These are phyloP conservation scores for Diphyllodes magnificus DNA, from an alignment of 2,113 vertebrate species.

Conservation along the genomic window DNA sequence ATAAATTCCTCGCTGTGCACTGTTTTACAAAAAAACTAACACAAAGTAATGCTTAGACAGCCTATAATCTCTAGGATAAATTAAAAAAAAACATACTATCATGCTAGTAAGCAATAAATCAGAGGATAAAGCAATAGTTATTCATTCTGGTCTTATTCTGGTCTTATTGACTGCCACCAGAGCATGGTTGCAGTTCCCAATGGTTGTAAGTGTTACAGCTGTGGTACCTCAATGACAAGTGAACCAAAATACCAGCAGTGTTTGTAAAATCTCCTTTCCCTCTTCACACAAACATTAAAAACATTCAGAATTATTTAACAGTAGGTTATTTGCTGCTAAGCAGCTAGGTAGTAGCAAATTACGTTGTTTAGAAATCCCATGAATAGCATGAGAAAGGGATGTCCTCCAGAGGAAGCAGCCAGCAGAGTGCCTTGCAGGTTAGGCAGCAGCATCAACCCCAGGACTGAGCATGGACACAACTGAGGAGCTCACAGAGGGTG, in stretches of 20 bases:
- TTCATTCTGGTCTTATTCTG: not conserved
- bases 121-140: not conserved
- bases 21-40: not conserved
- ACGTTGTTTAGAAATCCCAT: not conserved
- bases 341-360: not conserved
- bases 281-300: not conserved
- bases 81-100: not conserved
- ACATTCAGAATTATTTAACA: not conserved
- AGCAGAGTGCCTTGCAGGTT: not conserved
- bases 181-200: not conserved
- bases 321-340: not conserved
- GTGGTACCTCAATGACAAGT: not conserved
- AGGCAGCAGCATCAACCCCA: not conserved
- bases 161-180: not conserved
- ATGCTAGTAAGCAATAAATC: not conserved
- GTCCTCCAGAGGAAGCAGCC: not conserved
- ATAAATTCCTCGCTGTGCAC: not conserved
- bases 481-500: not conserved
- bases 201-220: not conserved
- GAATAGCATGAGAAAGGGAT: not conserved
- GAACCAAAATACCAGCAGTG: not conserved
- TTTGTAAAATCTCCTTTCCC: not conserved
- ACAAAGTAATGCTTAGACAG: not conserved
- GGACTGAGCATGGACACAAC: not conserved
- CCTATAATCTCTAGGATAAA: not conserved